Evolutionary conservation across 2,113 vertebrate genomes (phyloP).

Genomic region (Vulpes ferrilata): DNA sequence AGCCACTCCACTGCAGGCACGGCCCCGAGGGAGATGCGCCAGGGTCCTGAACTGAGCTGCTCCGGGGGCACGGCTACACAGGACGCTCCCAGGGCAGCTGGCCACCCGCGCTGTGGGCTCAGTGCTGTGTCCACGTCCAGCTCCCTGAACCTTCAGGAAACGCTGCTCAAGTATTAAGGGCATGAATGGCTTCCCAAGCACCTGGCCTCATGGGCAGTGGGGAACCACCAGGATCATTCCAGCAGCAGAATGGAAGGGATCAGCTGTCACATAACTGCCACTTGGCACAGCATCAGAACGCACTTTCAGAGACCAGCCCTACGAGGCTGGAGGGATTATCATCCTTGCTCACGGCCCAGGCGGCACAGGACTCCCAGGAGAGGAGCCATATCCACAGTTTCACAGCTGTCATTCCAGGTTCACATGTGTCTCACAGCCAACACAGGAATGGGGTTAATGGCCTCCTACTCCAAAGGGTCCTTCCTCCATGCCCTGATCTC

Average conservation of each 20-base stretch:
- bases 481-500: background rate
- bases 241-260: background rate
- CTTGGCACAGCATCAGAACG: background rate
- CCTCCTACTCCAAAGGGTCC: background rate
- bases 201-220: background rate
- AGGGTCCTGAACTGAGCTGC: background rate
- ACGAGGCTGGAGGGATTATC: background rate
- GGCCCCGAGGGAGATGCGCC: background rate
- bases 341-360: background rate
- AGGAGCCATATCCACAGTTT: background rate
- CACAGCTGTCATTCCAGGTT: background rate
- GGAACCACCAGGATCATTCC: background rate
- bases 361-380: background rate
- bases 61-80: no score
- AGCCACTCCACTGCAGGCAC: background rate
- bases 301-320: background rate
- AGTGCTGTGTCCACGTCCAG: background rate
- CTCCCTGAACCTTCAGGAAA: no score
- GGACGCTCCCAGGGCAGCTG: background rate
- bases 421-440: background rate
- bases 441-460: background rate
- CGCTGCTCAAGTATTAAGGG: background rate
- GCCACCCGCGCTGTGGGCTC: background rate
- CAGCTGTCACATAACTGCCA: background rate
- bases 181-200: background rate